phyloP scores from a whole-genome alignment of 2,797 vertebrate species.

The Crocidura indochinensis region DNA sequence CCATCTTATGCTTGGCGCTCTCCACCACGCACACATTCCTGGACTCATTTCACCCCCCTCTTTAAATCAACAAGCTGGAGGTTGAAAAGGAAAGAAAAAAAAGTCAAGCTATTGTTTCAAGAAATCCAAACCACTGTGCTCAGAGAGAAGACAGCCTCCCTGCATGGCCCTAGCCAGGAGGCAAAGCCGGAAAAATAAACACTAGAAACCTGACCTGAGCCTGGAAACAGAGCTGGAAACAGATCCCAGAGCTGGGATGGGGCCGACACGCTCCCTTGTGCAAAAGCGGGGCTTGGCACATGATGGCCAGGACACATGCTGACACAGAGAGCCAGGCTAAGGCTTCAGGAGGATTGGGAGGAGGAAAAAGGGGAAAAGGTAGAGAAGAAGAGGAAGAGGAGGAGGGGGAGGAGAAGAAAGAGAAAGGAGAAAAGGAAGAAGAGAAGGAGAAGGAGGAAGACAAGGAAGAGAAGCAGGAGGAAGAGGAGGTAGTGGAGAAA shows the following conservation, averaged over 20 bases:
- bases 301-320: neutral
- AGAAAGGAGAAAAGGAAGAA: too few species aligned
- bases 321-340: too few species aligned
- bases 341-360: too few species aligned
- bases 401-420: too few species aligned
- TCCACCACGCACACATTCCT: neutral
- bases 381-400: too few species aligned
- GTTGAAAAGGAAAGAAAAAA: neutral
- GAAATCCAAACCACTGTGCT: conserved; percentile 56
- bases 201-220: conserved; percentile 50
- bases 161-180: conserved; percentile 10
- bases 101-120: conserved; percentile 60
- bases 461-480: too few species aligned
- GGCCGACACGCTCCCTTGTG: neutral
- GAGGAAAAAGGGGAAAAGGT: too few species aligned
- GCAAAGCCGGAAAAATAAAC: conserved; percentile 73
- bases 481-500: too few species aligned
- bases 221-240: conserved; percentile 15
- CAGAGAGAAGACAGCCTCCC: conserved; percentile 43
- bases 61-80: conserved; percentile 16
- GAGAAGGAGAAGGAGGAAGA: too few species aligned
- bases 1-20: neutral
- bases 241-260: neutral
- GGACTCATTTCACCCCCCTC: conserved; percentile 42
- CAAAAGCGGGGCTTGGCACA: neutral